phyloP scores from a whole-genome alignment of 2,113 vertebrate genomes.

The Kobus ellipsiprymnus region DNA sequence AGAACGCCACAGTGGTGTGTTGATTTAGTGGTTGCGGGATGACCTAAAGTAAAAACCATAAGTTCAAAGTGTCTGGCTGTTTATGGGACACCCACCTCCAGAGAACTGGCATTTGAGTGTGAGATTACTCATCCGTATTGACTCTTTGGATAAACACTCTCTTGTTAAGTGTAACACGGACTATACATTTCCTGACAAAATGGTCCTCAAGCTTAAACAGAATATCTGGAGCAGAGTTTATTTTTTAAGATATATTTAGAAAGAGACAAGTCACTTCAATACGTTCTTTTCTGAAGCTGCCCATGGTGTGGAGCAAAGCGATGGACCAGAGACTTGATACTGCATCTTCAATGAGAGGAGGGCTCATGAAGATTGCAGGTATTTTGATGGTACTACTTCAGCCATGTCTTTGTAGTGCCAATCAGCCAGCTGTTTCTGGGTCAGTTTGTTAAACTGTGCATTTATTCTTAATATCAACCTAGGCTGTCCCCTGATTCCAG shows the following conservation, averaged over 20 bases:
- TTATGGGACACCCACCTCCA: slow-evolving; percentile 78
- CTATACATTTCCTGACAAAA: slow-evolving; percentile 70
- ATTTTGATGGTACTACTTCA: background rate
- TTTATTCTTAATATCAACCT: background rate
- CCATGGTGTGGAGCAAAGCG: background rate
- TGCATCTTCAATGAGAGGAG: background rate
- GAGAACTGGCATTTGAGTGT: slow-evolving; percentile 74
- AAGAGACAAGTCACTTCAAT: slow-evolving; percentile 38
- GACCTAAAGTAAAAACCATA: slow-evolving; percentile 78
- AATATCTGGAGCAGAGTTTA: slow-evolving; percentile 59
- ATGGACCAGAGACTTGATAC: background rate
- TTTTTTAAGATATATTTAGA: slow-evolving; percentile 60
- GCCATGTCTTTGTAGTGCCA: background rate
- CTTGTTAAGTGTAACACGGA: slow-evolving; percentile 57
- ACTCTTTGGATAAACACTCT: slow-evolving; percentile 76
- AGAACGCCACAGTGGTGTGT: slow-evolving; percentile 66
- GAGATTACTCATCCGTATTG: slow-evolving; percentile 75
- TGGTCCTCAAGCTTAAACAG: slow-evolving; percentile 71
- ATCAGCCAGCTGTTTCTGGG: background rate
- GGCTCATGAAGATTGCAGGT: background rate
- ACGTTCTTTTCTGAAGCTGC: background rate
- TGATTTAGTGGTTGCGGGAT: slow-evolving; percentile 79
- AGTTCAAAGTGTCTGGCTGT: slow-evolving; percentile 79
- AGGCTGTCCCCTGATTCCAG: background rate
- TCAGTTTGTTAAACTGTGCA: background rate